Conservation (phyloP, 2,113 vertebrate genomes). For the Paraplagusia blochii region DNA sequence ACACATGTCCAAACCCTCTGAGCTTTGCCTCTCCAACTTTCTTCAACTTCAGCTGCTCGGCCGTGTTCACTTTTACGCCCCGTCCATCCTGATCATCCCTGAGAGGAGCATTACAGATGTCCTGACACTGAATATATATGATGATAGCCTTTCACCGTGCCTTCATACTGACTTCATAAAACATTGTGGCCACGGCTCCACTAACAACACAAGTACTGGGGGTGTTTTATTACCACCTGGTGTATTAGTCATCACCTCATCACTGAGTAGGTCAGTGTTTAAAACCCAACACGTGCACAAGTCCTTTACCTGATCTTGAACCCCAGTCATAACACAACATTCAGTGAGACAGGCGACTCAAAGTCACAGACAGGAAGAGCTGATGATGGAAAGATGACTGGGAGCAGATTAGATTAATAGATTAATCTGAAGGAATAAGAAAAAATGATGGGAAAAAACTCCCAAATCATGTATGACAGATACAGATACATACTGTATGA, state of each 20-base stretch:
- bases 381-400: not conserved
- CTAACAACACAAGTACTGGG: constrained; percentile 7
- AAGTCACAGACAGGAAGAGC: constrained; percentile 7
- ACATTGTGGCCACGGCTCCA: no score
- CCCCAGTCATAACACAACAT: constrained; percentile 1
- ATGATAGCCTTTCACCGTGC: no score
- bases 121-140: no score
- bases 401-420: constrained; percentile 7
- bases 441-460: no score
- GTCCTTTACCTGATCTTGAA: not conserved
- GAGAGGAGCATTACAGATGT: no score
- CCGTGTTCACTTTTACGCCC: no score
- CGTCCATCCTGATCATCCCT: no score
- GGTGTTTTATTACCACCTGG: not conserved
- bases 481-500: not conserved
- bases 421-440: not conserved
- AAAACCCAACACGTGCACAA: not conserved
- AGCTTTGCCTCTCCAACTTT: no score
- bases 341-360: constrained; percentile 1
- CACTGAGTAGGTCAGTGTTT: constrained; percentile 29
- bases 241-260: constrained; percentile 11
- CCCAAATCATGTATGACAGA: no score
- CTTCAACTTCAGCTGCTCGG: no score
- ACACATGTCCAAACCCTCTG: no score
- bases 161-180: no score